Base-by-base conservation (phyloP, 2,113 vertebrate genomes). In the Oryzias celebensis region DNA sequence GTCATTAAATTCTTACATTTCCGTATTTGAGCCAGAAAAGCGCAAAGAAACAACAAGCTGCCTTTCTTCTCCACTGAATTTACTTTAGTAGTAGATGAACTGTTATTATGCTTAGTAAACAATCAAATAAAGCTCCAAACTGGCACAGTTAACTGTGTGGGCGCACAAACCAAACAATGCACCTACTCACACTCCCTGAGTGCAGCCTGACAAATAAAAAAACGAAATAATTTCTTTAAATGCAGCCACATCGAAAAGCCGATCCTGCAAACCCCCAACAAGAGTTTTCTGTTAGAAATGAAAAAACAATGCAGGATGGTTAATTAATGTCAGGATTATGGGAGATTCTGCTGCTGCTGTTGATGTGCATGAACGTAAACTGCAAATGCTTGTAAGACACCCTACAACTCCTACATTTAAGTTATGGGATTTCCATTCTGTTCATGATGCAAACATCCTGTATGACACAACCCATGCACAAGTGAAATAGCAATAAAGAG, bases 141-240 rank as follows among this genome's bases (percentile, higher is more conserved):
- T 49, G 48, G 67, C 64, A 23, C 71, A 59, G 36, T 18, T 68
- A 71, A 47, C 65, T 60, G 65, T 57, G 83, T 78, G 74, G 79
- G 77, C 62, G 57, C 57, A 59, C 23, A 56, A 65, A 56, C 18
- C 41, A 65, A 76, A 62, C 68, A 82, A 52, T 52, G 70, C 73
- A 14, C 71, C 77, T 57, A 65, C 81, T 68, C 17, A 16, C 49
- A 59, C 51, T 80, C 75, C 64, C 74, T 67, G 54, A 75, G 42
- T 26, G 31, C 54, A 62, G 53, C 52, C 63, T 60, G 48, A 49
- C 41, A 70, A 56, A 36, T 48, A 31, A 36, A 12, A 26, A 12
- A 23, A 68, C 22, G 53, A 41, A 55, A 52, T 69, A 51, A 55
- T 50, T 47, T 67, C 64, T 71, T 66, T 65, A 71, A 78, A 73